These are phyloP conservation scores for Chaetodon auriga DNA, from an alignment of 2,113 vertebrate genomes.

Conservation along the genomic window DNA sequence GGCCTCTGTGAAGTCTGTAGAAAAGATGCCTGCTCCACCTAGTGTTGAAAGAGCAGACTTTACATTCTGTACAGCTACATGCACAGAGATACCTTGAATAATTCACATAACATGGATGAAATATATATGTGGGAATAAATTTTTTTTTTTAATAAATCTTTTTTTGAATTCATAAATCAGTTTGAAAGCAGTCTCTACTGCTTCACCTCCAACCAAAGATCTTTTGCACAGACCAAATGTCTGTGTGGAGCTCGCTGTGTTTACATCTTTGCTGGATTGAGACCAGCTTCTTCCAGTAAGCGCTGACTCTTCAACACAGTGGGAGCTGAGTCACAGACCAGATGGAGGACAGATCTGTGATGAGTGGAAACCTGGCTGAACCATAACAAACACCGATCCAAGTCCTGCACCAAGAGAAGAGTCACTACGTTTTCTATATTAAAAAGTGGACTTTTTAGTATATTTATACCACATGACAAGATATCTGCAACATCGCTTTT, in stretches of 20 bases:
- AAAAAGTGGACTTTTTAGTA: neutral
- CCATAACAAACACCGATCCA: neutral
- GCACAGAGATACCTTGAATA: neutral
- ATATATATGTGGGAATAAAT: neutral
- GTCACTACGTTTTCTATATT: neutral
- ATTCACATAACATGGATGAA: neutral
- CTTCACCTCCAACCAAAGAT: neutral
- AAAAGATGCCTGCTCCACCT: conserved; percentile 56
- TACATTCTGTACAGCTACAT: neutral
- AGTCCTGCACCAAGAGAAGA: neutral
- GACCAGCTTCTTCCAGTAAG: conserved; percentile 50
- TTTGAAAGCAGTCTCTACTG: neutral
- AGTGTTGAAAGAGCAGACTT: conserved; percentile 31
- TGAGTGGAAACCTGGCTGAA: conserved; percentile 39
- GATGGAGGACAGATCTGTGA: conserved; percentile 36
- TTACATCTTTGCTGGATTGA: conserved; percentile 23
- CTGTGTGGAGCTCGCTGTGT: neutral
- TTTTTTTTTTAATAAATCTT: neutral
- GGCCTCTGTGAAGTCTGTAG: neutral
- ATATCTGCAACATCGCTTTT: neutral
- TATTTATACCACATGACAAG: neutral
- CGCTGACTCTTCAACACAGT: conserved; percentile 20
- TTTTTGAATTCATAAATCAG: neutral
- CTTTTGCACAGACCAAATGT: neutral
- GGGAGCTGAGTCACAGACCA: conserved; percentile 60